Percentiles rank a stretch among this genome's conserved stretches.
phyloP scores from a whole-genome alignment of 2,113 vertebrate genomes.

The Pterocles burchelli region DNA sequence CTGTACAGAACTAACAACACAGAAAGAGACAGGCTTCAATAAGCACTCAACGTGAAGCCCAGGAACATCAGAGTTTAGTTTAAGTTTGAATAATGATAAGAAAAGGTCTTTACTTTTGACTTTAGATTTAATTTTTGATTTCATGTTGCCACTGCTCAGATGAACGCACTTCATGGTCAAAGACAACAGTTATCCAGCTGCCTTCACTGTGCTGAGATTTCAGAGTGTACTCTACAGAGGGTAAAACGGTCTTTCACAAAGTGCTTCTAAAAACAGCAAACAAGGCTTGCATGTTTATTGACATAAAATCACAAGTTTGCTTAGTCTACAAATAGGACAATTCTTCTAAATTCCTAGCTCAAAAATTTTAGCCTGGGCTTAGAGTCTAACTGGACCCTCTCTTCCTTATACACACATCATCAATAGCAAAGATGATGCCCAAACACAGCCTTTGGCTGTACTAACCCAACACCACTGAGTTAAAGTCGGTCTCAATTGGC shows the following conservation, averaged over 20 bases:
- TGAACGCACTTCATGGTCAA: neutral
- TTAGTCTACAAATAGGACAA: conserved; percentile 19
- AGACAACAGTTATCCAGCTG: neutral
- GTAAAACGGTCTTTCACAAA: neutral
- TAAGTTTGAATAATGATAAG: neutral
- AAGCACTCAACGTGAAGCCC: neutral
- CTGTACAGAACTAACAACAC: neutral
- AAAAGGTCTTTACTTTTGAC: neutral
- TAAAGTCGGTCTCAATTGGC: neutral
- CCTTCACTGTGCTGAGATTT: neutral
- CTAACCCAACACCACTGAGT: rapidly evolving
- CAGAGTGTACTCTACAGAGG: neutral
- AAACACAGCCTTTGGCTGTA: neutral
- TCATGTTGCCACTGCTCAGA: neutral
- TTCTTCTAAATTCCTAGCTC: neutral
- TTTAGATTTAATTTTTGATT: conserved; percentile 20
- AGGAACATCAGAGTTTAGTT: neutral
- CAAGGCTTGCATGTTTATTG: neutral
- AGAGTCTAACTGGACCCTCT: neutral
- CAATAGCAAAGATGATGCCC: neutral
- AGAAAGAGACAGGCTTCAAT: neutral
- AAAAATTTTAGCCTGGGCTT: neutral
- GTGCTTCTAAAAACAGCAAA: neutral
- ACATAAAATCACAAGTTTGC: neutral
- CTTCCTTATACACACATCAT: neutral